Evolutionary conservation across 1,140 invertebrate species (phyloP).

Genomic region (Pogonognathellus flavescens): DNA sequence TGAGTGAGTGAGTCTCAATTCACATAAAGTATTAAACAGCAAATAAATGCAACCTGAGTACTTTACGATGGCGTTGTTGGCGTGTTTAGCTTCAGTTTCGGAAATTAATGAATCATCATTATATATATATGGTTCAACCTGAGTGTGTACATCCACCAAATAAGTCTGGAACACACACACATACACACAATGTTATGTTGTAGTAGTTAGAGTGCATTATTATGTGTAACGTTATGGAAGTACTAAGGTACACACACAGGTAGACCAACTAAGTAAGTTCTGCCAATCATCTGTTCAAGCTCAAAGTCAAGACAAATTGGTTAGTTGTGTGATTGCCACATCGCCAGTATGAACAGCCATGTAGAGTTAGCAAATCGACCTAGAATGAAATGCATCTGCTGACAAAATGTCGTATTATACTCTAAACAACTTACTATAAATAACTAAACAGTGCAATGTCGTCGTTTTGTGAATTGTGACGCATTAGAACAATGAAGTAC

Average conservation of each 20-base stretch:
- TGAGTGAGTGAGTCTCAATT: too few species aligned
- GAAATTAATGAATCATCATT: constrained; percentile 44
- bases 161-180: neutral
- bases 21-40: too few species aligned
- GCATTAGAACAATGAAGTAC: neutral
- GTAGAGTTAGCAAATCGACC: too few species aligned
- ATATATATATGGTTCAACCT: neutral
- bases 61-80: neutral
- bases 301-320: constrained; percentile 24
- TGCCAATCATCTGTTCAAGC: constrained; percentile 2
- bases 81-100: constrained; percentile 33
- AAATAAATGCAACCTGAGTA: too few species aligned
- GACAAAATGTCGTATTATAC: too few species aligned
- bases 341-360: too few species aligned
- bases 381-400: too few species aligned
- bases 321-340: too few species aligned
- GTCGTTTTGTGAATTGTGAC: constrained; percentile 13
- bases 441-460: neutral
- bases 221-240: too few species aligned
- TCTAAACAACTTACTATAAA: neutral
- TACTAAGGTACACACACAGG: neutral
- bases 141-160: neutral
- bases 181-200: neutral
- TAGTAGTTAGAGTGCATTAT: too few species aligned
- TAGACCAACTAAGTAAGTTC: neutral